Evolutionary conservation across 1,140 invertebrate genomes (phyloP).

Genomic region (Lepidurus packardi): DNA sequence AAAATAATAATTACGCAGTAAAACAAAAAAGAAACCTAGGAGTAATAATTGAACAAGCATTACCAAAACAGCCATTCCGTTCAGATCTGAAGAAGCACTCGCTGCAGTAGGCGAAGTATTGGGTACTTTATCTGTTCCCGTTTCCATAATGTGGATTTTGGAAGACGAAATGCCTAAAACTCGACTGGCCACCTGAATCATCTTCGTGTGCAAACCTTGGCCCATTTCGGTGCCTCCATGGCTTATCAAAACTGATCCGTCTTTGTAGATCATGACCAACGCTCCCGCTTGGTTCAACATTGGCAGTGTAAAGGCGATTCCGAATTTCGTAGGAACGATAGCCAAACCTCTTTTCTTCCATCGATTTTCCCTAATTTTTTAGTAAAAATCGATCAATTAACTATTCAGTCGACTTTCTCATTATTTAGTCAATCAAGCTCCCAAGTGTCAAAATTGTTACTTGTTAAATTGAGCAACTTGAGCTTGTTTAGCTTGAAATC

Average conservation of each 20-base stretch:
- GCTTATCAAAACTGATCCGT: conserved; percentile 85
- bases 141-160: conserved; percentile 82
- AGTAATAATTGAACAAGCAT: conserved; percentile 39
- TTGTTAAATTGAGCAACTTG: conserved; percentile 66
- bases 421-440: background rate
- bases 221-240: conserved; percentile 95
- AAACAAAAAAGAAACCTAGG: background rate
- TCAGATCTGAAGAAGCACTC: conserved; percentile 83
- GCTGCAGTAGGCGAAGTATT: conserved; percentile 90
- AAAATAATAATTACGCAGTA: background rate
- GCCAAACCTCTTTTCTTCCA: conserved; percentile 83
- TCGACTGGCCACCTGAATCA: conserved; percentile 78
- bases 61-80: conserved; percentile 88
- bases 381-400: background rate
- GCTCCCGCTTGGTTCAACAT: conserved; percentile 85
- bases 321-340: conserved; percentile 84
- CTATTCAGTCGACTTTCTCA: background rate
- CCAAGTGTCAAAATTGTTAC: conserved; percentile 45
- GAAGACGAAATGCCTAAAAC: conserved; percentile 64
- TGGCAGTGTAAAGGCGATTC: conserved; percentile 72
- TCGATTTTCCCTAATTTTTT: conserved; percentile 60
- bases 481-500: conserved; percentile 56
- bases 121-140: conserved; percentile 86
- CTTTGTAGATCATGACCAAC: conserved; percentile 78
- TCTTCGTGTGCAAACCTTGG: conserved; percentile 91